Evolutionary conservation across 2,797 vertebrate genomes (phyloP).

Genomic region (Artibeus lituratus): DNA sequence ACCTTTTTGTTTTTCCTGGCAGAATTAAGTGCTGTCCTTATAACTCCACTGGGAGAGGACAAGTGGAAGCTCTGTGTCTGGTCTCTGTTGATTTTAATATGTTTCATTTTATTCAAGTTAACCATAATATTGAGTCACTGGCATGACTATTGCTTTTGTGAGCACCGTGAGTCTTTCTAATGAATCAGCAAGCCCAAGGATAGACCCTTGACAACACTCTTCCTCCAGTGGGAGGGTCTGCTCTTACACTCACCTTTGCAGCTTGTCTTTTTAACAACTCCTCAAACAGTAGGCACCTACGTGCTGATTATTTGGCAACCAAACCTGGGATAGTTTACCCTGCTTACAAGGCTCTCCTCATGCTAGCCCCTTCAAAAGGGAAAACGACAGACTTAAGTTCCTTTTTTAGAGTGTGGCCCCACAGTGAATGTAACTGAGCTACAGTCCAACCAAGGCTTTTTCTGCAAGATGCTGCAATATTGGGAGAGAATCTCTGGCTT

Average conservation of each 20-base stretch:
- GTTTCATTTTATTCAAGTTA: neutral
- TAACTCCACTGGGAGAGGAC: neutral
- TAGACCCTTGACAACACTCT: neutral
- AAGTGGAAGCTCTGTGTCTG: neutral
- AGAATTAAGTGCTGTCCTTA: neutral
- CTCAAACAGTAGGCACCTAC: neutral
- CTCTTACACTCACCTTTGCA: neutral
- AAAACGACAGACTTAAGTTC: no score
- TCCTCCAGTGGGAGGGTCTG: neutral
- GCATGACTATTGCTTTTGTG: neutral
- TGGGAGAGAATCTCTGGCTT: slow-evolving; percentile 14
- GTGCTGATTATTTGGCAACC: neutral
- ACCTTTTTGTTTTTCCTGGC: neutral
- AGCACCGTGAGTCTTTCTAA: neutral
- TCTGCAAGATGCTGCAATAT: neutral
- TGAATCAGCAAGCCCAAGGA: neutral
- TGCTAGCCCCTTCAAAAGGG: neutral
- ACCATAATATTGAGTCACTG: neutral
- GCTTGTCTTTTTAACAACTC: neutral
- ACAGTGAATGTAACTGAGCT: neutral
- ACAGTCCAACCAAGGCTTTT: neutral
- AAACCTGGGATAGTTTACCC: neutral
- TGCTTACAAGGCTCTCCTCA: neutral
- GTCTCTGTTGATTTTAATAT: neutral
- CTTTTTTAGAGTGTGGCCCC: neutral